Conservation (phyloP, 2,888 invertebrate species). For the Pachliopta kotzebuea region DNA sequence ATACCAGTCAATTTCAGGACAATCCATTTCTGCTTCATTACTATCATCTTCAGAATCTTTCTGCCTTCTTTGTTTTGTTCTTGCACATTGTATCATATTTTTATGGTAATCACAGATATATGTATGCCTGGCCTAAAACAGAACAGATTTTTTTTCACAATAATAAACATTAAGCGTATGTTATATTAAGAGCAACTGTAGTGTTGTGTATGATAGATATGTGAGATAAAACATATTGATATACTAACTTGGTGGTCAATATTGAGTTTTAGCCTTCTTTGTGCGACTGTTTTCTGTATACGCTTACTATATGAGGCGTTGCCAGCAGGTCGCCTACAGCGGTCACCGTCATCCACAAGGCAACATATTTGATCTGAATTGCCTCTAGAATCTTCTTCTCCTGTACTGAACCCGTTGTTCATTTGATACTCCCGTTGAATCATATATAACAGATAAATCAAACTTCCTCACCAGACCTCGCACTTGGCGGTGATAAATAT, state of each 20-base stretch:
- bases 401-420: conserved; percentile 95
- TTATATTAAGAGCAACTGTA: neutral
- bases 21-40: conserved; percentile 94
- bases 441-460: conserved; percentile 72
- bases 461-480: conserved; percentile 56
- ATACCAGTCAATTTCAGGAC: conserved; percentile 95
- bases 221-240: conserved; percentile 4
- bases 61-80: conserved; percentile 90
- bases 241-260: conserved; percentile 83
- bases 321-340: conserved; percentile 93
- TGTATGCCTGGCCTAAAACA: conserved; percentile 91
- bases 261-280: conserved; percentile 92
- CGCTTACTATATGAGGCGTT: conserved; percentile 98
- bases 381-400: conserved; percentile 94
- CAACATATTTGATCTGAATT: conserved; percentile 95
- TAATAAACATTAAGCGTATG: neutral
- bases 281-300: conserved; percentile 96
- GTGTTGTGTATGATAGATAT: neutral
- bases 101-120: conserved; percentile 99
- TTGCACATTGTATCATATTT: conserved; percentile 96
- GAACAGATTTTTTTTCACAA: conserved; percentile 9
- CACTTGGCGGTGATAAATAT: conserved; percentile 56
- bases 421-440: conserved; percentile 80
- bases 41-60: conserved; percentile 97
- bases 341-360: conserved; percentile 92